A percentile compares a stretch with the other conserved stretches of the same genome.
These are phyloP conservation scores for Rhinolophus sinicus DNA, from an alignment of 2,113 vertebrate genomes.

Conservation along the genomic window DNA sequence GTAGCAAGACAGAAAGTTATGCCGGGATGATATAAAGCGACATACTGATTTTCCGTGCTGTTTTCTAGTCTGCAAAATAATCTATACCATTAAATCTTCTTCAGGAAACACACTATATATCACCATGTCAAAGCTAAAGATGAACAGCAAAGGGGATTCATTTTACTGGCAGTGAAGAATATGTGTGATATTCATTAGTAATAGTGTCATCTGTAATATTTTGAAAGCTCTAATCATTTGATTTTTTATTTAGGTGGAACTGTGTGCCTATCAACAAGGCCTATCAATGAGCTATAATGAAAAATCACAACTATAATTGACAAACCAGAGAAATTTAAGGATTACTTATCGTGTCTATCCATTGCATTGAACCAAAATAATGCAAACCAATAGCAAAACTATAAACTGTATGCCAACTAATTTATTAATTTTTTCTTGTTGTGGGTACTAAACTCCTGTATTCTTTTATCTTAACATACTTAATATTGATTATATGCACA, in stretches of 20 bases:
- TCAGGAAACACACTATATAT: background rate
- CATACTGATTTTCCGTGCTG: background rate
- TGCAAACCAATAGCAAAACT: background rate
- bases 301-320: background rate
- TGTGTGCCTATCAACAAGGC: background rate
- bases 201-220: background rate
- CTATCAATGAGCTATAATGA: background rate
- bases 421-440: background rate
- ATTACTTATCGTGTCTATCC: background rate
- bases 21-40: background rate
- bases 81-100: background rate
- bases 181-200: background rate
- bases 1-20: background rate
- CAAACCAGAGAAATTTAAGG: background rate
- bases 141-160: background rate
- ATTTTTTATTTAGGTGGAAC: background rate
- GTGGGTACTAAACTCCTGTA: background rate
- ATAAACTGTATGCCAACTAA: background rate
- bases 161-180: background rate
- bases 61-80: slow-evolving; percentile 37
- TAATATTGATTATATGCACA: background rate
- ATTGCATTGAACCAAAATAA: background rate
- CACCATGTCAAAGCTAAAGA: slow-evolving; percentile 25
- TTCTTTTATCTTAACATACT: background rate
- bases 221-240: background rate